Percentiles rank a stretch among this genome's conserved stretches.
These are phyloP conservation scores for Mesocentrotus franciscanus DNA, from an alignment of 53 echinoderm and acorn worm genomes.

Conservation along the genomic window DNA sequence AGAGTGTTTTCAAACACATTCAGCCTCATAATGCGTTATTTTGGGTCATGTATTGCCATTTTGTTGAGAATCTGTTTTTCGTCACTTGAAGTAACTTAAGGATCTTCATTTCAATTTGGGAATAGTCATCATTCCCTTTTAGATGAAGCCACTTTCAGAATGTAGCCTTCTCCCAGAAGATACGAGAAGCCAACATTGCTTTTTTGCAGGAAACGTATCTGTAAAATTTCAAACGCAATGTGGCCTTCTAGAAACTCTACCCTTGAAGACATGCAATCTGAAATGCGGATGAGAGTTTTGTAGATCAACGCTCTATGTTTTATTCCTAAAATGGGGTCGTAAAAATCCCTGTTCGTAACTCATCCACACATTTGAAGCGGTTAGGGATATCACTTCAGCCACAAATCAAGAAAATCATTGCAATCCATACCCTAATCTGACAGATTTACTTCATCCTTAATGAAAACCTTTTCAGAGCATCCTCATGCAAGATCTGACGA, in stretches of 20 bases:
- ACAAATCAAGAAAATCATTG: constrained; percentile 20
- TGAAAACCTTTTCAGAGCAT: background rate
- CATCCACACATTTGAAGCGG: background rate
- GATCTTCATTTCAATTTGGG: no score
- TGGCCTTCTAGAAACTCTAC: background rate
- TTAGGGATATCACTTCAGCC: constrained; percentile 8
- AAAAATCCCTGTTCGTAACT: constrained; percentile 32
- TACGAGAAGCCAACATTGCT: no score
- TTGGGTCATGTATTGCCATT: background rate
- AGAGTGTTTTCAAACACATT: background rate
- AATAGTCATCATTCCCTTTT: no score
- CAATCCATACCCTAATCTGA: constrained; percentile 35
- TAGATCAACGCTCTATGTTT: background rate
- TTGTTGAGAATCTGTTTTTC: background rate
- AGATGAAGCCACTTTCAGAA: no score
- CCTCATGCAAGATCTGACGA: background rate
- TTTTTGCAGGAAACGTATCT: no score
- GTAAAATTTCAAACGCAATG: no score
- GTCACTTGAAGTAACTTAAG: no score
- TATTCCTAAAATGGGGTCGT: background rate
- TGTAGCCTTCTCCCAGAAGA: no score
- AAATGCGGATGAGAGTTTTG: background rate
- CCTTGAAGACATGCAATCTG: background rate
- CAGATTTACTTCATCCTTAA: constrained; percentile 4
- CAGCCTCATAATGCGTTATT: background rate